phyloP scores from a whole-genome alignment of 2,797 vertebrate species.

The Periophthalmus magnuspinnatus region DNA sequence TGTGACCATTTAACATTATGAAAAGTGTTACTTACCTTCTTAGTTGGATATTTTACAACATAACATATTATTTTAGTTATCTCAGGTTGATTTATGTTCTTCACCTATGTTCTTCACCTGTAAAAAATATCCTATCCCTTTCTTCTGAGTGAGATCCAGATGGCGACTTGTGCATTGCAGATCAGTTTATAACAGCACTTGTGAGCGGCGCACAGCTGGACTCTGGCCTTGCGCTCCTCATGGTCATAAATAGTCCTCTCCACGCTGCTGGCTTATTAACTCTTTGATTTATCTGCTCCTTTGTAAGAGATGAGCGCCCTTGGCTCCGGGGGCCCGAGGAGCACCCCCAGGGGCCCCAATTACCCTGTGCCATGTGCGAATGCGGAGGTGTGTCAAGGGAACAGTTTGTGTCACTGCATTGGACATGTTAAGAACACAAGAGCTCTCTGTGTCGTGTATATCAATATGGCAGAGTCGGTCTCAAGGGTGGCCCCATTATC shows the following conservation, averaged over 20 bases:
- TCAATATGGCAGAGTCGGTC: conserved; percentile 64
- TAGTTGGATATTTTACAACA: no score
- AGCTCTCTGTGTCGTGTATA: conserved; percentile 23
- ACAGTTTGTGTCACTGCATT: conserved; percentile 28
- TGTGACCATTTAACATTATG: no score
- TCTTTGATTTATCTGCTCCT: conserved; percentile 70
- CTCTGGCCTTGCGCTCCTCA: conserved; percentile 66
- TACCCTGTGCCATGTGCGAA: conserved; percentile 40
- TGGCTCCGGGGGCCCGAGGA: conserved; percentile 57
- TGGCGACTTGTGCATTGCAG: conserved; percentile 8
- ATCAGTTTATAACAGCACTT: conserved; percentile 11
- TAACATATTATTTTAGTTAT: no score
- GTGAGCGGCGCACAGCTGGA: conserved; percentile 32
- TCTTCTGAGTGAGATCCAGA: not conserved
- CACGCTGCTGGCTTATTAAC: conserved; percentile 67
- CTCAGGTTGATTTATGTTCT: no score
- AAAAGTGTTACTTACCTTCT: no score
- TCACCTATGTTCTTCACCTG: no score
- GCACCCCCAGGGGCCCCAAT: conserved; percentile 52
- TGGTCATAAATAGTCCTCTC: conserved; percentile 67
- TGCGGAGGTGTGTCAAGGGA: conserved; percentile 38
- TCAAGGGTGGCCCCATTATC: conserved; percentile 59
- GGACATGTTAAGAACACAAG: conserved; percentile 38
- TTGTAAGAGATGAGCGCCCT: conserved; percentile 61
- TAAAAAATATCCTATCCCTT: not conserved